Evolutionary conservation across 53 echinoderm and acorn worm genomes (phyloP), one percentile per base, ranked within the genome.

Genomic region (Glandiceps talaboti): DNA sequence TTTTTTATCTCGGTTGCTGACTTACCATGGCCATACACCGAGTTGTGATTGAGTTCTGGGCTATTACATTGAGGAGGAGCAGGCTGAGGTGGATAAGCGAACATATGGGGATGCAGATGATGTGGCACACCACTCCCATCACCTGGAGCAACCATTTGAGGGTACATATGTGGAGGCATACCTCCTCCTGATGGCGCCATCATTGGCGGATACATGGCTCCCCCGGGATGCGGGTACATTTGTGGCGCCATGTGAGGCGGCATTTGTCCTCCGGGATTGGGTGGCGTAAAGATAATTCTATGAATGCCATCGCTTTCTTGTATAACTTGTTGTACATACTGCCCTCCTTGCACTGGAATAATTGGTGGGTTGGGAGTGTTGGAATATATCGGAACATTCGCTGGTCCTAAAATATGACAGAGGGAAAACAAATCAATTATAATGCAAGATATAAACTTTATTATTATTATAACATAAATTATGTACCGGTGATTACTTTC

Each of bases 31-130:
- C 64, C 64, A 20, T 45, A 45, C 20, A 45, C 64, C 20, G 64
- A 12, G 64, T 45, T 45, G 64, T 45, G 64, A 45, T 45, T 45
- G 20, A 45, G 64, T 45, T 45, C 64, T 12, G 64, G 64, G 20
- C 64, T 45, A 45, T 45, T 45, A 45, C 64, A 45, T 45, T 45
- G 64, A 6, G 64, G 64, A 45, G 64, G 64, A 45, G 64, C 64
- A 45, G 64, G 64, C 64, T 45, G 64, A 45, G 64, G 64, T 45
- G 64, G 64, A 25, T 78, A 29, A 30, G 81, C 89, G 82, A 87
- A 92, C 92, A 89, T 87, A 86, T 85, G 82, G 74, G 87, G 85
- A 79, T 87, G 88, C 83, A 86, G 84, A 79, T 88, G 86, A 84
- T 91, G 87, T 80, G 89, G 91, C 75, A 87, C 91, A 31, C 93